Evolutionary conservation across 2,888 invertebrate genomes (phyloP).

Genomic region (Marronus borbonicus): DNA sequence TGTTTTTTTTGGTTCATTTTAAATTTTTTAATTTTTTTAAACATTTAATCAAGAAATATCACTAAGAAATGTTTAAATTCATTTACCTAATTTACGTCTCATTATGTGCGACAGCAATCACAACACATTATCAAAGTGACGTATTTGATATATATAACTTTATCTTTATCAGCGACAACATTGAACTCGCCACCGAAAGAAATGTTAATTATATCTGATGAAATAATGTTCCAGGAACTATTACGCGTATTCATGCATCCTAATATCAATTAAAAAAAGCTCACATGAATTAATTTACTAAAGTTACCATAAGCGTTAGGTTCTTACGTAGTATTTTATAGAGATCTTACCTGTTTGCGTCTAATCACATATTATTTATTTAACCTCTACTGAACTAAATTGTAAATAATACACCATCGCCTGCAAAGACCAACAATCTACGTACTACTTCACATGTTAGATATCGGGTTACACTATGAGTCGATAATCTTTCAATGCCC

Average conservation of each 20-base stretch:
- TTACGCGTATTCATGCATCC: neutral
- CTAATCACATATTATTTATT: constrained; percentile 32
- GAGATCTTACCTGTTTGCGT: constrained; percentile 23
- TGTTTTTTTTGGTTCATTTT: too few relatives aligned
- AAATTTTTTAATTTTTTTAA: too few relatives aligned
- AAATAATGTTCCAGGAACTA: constrained; percentile 12
- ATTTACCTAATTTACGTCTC: neutral
- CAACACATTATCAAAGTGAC: too few relatives aligned
- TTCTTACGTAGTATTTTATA: neutral
- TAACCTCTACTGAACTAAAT: constrained; percentile 39
- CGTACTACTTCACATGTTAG: constrained; percentile 33
- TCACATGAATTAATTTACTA: neutral
- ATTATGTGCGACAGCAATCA: too few relatives aligned
- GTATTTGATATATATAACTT: neutral
- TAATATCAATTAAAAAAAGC: neutral
- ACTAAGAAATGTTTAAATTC: too few relatives aligned
- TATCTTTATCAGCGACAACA: constrained; percentile 13
- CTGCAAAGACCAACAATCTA: constrained; percentile 19
- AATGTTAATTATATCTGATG: constrained; percentile 12
- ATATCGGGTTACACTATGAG: constrained; percentile 35
- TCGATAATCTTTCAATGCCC: constrained; percentile 39
- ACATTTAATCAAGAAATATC: too few relatives aligned
- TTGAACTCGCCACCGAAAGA: constrained; percentile 3
- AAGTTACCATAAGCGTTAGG: neutral
- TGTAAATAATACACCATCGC: constrained; percentile 10